These are phyloP conservation scores for Peromyscus nudipes DNA, from an alignment of 2,797 vertebrate species.

Conservation along the genomic window DNA sequence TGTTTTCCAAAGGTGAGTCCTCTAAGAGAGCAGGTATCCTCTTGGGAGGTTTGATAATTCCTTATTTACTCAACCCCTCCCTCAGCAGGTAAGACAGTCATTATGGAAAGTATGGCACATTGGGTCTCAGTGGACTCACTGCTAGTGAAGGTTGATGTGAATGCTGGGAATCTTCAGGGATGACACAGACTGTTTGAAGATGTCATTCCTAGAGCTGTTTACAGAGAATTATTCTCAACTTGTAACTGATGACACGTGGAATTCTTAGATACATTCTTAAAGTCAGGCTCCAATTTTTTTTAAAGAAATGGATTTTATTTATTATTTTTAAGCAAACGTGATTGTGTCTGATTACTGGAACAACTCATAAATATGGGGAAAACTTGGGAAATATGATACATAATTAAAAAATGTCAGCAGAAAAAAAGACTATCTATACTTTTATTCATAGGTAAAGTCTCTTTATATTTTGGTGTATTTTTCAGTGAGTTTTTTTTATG, in stretches of 20 bases:
- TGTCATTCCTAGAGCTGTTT: neutral
- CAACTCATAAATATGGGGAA: constrained; percentile 24
- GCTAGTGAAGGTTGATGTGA: neutral
- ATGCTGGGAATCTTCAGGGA: neutral
- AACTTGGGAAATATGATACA: constrained; percentile 17
- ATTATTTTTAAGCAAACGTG: neutral
- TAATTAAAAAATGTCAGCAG: neutral
- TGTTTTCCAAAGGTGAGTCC: constrained; percentile 5
- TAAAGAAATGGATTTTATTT: constrained; percentile 16
- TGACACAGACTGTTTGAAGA: neutral
- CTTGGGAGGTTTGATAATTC: constrained; percentile 21
- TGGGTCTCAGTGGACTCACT: neutral
- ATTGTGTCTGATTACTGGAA: neutral
- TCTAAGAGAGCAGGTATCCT: neutral
- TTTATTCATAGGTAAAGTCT: neutral
- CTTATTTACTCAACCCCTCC: constrained; percentile 6
- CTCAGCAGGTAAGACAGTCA: neutral
- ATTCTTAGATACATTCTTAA: constrained; percentile 32
- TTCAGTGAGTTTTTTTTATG: neutral
- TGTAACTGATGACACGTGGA: neutral
- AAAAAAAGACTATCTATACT: neutral
- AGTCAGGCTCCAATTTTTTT: neutral
- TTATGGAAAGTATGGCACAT: neutral
- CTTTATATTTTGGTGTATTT: constrained; percentile 30
- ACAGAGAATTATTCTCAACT: neutral